Evolutionary conservation across 1,140 invertebrate species (phyloP).

Genomic region (Drosophila elegans): DNA sequence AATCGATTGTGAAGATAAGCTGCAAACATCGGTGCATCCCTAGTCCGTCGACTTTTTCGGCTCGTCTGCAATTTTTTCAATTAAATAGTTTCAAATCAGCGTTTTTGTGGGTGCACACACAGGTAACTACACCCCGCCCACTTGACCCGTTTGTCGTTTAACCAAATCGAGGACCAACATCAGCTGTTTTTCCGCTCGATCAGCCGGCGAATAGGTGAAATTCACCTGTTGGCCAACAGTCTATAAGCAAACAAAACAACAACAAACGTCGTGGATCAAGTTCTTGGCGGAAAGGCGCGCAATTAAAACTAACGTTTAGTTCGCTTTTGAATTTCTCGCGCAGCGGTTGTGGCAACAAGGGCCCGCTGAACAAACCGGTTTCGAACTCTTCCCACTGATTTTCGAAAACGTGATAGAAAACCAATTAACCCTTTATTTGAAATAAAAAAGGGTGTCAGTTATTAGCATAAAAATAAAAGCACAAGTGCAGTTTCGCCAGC

Average conservation of each 20-base stretch:
- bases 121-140: not conserved
- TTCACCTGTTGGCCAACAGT: conserved; percentile 47
- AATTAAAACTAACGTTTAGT: conserved; percentile 61
- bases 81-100: conserved; percentile 3
- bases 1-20: not conserved
- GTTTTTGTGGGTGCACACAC: not conserved
- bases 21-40: conserved; percentile 3
- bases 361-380: conserved; percentile 65
- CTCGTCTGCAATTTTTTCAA: conserved; percentile 8
- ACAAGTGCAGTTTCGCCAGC: conserved; percentile 61
- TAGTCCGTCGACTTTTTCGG: not conserved
- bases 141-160: not conserved
- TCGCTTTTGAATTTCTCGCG: conserved; percentile 75
- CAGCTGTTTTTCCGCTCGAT: conserved; percentile 17
- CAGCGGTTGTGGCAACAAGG: conserved; percentile 67
- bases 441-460: conserved; percentile 56
- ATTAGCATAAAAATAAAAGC: conserved; percentile 44
- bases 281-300: conserved; percentile 67
- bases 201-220: conserved; percentile 4
- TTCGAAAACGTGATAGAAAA: conserved; percentile 50
- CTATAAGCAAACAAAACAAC: conserved; percentile 4
- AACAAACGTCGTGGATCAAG: conserved; percentile 47
- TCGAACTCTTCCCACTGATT: conserved; percentile 13
- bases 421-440: conserved; percentile 46
- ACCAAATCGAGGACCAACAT: not conserved